phyloP scores from a whole-genome alignment of 2,797 vertebrate species.

The Acipenser ruthenus region DNA sequence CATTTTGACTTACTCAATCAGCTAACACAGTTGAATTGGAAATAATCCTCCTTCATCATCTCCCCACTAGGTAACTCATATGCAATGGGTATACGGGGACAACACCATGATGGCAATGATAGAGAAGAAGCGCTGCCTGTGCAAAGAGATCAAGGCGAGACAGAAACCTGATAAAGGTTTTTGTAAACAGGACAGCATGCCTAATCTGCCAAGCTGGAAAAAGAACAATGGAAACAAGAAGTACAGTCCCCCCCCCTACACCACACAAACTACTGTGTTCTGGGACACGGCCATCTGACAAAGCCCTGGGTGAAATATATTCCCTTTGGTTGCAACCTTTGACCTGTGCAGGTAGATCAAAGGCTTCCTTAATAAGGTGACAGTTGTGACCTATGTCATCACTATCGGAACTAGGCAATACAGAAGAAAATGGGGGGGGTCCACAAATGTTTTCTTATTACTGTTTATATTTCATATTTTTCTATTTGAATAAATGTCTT shows the following conservation, averaged over 20 bases:
- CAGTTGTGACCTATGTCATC: conserved; percentile 11
- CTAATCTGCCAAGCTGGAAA: conserved; percentile 78
- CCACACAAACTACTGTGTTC: conserved; percentile 89
- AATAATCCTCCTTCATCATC: conserved; percentile 4
- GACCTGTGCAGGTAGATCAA: conserved; percentile 20
- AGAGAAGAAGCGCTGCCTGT: conserved; percentile 92
- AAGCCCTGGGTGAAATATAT: conserved; percentile 27
- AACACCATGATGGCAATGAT: conserved; percentile 97
- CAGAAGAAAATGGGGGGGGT: conserved; percentile 41
- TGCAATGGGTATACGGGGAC: conserved; percentile 94
- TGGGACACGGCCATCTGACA: conserved; percentile 97
- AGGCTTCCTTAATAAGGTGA: conserved; percentile 33
- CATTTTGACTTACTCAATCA: too few species aligned
- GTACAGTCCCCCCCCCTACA: conserved; percentile 87
- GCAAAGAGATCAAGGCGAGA: conserved; percentile 88
- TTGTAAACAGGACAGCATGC: conserved; percentile 85
- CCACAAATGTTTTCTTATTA: conserved; percentile 62
- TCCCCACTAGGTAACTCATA: conserved; percentile 73
- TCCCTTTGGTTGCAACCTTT: conserved; percentile 22
- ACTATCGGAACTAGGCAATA: too few species aligned
- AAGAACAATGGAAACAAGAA: conserved; percentile 82
- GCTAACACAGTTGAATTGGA: too few species aligned
- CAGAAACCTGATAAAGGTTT: conserved; percentile 82
- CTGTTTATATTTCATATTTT: conserved; percentile 76
- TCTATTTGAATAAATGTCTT: conserved; percentile 61